phyloP scores from a whole-genome alignment of 2,113 vertebrate genomes.

The Garra rufa region DNA sequence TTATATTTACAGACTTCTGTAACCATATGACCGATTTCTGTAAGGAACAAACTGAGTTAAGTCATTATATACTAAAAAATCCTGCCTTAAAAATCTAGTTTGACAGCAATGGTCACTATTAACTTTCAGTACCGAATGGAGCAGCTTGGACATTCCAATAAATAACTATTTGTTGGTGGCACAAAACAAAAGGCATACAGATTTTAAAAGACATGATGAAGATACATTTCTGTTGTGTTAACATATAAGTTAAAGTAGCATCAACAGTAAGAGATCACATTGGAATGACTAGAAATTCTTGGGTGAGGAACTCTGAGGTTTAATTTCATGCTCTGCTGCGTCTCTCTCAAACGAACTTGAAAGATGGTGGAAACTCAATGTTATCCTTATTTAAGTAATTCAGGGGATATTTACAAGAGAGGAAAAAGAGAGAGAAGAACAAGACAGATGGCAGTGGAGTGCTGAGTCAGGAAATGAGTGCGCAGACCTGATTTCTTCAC shows the following conservation, averaged over 20 bases:
- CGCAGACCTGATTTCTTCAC: slow-evolving; percentile 10
- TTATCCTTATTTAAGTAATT: slow-evolving; percentile 3
- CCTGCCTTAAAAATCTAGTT: not conserved
- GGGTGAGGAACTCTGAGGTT: not conserved
- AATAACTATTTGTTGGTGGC: not conserved
- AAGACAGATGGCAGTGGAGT: slow-evolving; percentile 42
- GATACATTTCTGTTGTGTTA: not conserved
- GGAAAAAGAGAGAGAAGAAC: slow-evolving; percentile 4
- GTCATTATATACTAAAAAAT: not conserved
- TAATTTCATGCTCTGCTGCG: slow-evolving; percentile 27
- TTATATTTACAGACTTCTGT: not conserved
- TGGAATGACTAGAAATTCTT: not conserved
- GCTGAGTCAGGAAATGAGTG: slow-evolving; percentile 44
- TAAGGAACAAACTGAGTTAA: not conserved
- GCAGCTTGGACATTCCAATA: not conserved
- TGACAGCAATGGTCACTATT: not conserved
- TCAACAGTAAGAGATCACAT: not conserved
- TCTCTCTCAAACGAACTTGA: slow-evolving; percentile 2
- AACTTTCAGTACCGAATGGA: not conserved
- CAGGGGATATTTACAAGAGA: not conserved
- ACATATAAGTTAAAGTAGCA: not conserved
- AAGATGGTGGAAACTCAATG: not conserved
- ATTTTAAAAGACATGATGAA: not conserved
- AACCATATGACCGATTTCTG: not conserved
- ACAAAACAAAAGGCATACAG: not conserved